These are phyloP conservation scores for Chymomyza fuscimana DNA, from an alignment of 2,888 invertebrate genomes.

Conservation along the genomic window DNA sequence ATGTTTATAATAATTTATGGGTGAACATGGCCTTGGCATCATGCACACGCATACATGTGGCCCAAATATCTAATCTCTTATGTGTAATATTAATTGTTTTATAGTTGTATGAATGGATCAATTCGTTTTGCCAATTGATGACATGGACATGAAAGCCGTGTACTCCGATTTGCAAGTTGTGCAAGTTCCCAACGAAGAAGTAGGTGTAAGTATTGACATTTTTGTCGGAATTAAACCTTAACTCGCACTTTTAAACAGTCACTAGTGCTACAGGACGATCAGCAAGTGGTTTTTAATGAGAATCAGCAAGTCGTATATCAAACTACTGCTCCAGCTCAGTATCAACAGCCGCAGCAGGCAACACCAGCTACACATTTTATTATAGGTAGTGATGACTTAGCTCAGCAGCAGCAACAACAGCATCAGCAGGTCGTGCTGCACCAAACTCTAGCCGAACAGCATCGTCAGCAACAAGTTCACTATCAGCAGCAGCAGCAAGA, in stretches of 20 bases:
- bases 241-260: slow-evolving; percentile 36
- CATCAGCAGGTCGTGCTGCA: slow-evolving; percentile 64
- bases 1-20: background rate
- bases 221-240: background rate
- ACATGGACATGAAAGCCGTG: slow-evolving; percentile 84
- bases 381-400: slow-evolving; percentile 50
- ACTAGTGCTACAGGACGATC: slow-evolving; percentile 75
- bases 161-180: slow-evolving; percentile 82
- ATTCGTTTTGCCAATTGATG: slow-evolving; percentile 84
- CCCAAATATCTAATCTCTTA: background rate
- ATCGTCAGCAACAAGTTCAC: slow-evolving; percentile 70
- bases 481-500: slow-evolving; percentile 60
- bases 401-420: slow-evolving; percentile 59
- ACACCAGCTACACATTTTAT: slow-evolving; percentile 64
- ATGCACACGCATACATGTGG: no score
- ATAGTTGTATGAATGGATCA: slow-evolving; percentile 82
- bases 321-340: slow-evolving; percentile 66
- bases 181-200: slow-evolving; percentile 76
- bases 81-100: background rate
- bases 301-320: slow-evolving; percentile 80
- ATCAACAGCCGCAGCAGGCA: slow-evolving; percentile 67
- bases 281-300: slow-evolving; percentile 79
- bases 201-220: slow-evolving; percentile 63
- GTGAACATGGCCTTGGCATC: background rate
- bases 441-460: slow-evolving; percentile 45